phyloP scores from a whole-genome alignment of 2,113 vertebrate species.

The Percopsis transmontana region DNA sequence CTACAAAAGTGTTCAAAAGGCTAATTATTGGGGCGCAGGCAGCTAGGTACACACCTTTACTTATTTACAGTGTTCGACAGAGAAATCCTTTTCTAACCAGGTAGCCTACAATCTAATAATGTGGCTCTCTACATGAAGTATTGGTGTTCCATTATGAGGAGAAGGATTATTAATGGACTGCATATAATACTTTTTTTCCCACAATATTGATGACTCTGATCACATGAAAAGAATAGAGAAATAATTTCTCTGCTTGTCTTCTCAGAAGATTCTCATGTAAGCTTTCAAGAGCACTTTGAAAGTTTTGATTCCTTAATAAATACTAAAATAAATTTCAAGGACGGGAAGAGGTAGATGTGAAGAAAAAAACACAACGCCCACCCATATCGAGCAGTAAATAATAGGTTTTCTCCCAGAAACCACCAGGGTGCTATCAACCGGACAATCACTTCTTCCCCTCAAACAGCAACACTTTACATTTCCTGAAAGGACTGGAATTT shows the following conservation, averaged over 20 bases:
- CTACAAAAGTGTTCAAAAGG: no score
- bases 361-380: neutral
- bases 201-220: neutral
- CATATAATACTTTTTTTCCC: conserved; percentile 1
- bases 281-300: conserved; percentile 8
- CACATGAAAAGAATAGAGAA: neutral
- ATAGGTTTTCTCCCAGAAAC: conserved; percentile 16
- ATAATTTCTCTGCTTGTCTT: neutral
- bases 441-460: conserved; percentile 29
- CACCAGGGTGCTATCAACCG: conserved; percentile 26
- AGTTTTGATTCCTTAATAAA: conserved; percentile 25
- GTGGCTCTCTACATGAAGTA: conserved; percentile 30
- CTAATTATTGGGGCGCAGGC: no score
- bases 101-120: conserved; percentile 37
- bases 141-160: conserved; percentile 11
- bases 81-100: conserved; percentile 36
- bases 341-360: conserved; percentile 22
- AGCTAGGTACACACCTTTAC: conserved; percentile 51
- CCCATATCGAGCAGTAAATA: conserved; percentile 41
- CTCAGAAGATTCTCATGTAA: conserved; percentile 10
- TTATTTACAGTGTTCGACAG: conserved; percentile 38
- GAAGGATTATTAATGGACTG: conserved; percentile 23
- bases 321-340: conserved; percentile 27
- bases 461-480: conserved; percentile 43
- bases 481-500: conserved; percentile 32